phyloP scores from a whole-genome alignment of 2,113 vertebrate genomes.

The Crotalus viridis region DNA sequence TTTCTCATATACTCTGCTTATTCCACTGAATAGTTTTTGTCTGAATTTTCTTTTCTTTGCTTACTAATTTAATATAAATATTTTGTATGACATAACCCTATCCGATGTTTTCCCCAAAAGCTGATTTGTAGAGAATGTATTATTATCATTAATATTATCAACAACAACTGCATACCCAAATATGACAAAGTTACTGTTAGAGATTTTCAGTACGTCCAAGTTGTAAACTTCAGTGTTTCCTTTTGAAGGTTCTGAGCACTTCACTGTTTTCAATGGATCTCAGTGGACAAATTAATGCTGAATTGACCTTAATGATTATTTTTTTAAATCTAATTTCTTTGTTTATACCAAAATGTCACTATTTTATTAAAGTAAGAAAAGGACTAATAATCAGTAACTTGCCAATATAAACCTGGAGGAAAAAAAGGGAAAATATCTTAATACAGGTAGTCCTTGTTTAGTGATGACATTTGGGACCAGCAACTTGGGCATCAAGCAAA shows the following conservation, averaged over 20 bases:
- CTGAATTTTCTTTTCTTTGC: not conserved
- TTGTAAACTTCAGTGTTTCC: not conserved
- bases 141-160: not conserved
- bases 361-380: not conserved
- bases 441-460: not conserved
- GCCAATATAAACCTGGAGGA: not conserved
- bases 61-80: not conserved
- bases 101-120: not conserved
- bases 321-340: not conserved
- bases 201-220: not conserved
- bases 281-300: not conserved
- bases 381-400: not conserved
- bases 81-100: not conserved
- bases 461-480: not conserved
- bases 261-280: not conserved
- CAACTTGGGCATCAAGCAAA: not conserved
- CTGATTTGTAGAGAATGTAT: not conserved
- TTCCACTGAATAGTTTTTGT: not conserved
- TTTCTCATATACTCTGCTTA: not conserved
- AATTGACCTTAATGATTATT: not conserved
- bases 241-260: not conserved
- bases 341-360: not conserved
- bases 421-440: not conserved
- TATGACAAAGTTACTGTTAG: not conserved
- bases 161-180: not conserved